These are phyloP conservation scores for Eunapius fragilis DNA, from an alignment of 37 sponge, comb jelly and placozoan species.

Conservation along the genomic window DNA sequence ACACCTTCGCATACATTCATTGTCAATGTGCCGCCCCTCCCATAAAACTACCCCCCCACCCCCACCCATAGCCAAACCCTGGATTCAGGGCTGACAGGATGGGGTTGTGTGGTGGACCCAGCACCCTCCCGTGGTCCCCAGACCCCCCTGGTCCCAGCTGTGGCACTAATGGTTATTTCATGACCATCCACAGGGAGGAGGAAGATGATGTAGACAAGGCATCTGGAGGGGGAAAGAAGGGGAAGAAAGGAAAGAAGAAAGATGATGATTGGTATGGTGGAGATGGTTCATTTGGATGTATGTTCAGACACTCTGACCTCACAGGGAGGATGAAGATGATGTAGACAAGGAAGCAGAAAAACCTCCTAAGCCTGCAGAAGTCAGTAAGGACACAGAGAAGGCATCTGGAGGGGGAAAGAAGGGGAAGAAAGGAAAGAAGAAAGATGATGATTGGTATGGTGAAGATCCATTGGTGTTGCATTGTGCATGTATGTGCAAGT, in stretches of 20 bases:
- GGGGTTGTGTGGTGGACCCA: too few relatives aligned
- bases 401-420: conserved; percentile 39
- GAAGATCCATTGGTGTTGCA: too few relatives aligned
- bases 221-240: conserved; percentile 16
- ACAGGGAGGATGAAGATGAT: conserved; percentile 43
- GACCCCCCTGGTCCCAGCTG: too few relatives aligned
- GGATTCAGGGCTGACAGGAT: too few relatives aligned
- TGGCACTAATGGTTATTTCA: too few relatives aligned
- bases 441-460: background rate
- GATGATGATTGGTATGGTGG: background rate
- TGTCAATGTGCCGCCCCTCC: too few relatives aligned
- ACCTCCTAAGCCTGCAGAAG: background rate
- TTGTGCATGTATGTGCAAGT: too few relatives aligned
- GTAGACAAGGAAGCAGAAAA: conserved; percentile 1
- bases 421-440: conserved; percentile 35
- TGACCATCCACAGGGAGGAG: background rate
- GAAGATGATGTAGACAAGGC: background rate
- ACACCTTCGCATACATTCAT: too few relatives aligned
- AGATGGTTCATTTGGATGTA: background rate
- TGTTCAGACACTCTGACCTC: background rate
- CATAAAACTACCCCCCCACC: too few relatives aligned
- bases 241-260: conserved; percentile 25
- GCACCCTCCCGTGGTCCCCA: too few relatives aligned
- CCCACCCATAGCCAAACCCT: too few relatives aligned
- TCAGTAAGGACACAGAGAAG: background rate